Base-by-base conservation (phyloP, 2,888 invertebrate genomes). In the Drosophila macrothrix region DNA sequence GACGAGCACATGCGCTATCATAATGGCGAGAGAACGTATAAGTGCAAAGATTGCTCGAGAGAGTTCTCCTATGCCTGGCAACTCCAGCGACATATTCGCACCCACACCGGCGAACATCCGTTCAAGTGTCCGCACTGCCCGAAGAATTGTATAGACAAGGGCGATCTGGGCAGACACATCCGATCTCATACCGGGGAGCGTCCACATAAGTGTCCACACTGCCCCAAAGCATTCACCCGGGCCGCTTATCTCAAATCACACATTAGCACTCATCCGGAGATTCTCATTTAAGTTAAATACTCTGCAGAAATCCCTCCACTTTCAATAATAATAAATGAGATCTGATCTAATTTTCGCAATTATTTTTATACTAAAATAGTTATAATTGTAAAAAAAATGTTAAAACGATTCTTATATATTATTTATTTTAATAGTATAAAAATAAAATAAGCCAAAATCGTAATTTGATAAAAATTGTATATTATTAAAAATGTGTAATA, bases 51-150 rank as follows among this genome's bases (percentile, higher is more conserved):
- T 19, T 77, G 77, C 54, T 7, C 59, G 19, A 58, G 53, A 10
- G 55, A 75, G 29, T 77, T 65, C n/a, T 14, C n/a, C 1, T 62
- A 60, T 35, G 62, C 59, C 12, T 80, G 76, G 70, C 75, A 77
- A 49, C 66, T 79, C 10, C 65, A 79, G 22, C 50, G 77, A 9
- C 77, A 77, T 19, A 56, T 66, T 10, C 65, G 65, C 3, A 56
- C 80, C 0, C 80, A 77, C 16, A 79, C 62, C 1, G 70, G 66
- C 4, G 62, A 75, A 3, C 62, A 59, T 37, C 58, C 54, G 10
- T 77, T 74, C 29, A 69, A 79, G 60, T 77, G 77, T 50, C 80
- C 80, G 5, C 66, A 75, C 55, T 77, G 77, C 16, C 14, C 55
- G 0, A 74, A 70, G 14, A 56, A 16, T 10, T 77, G 69, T 52